These are phyloP conservation scores for Stenodera caucasica DNA, from an alignment of 2,888 invertebrate species.

Conservation along the genomic window DNA sequence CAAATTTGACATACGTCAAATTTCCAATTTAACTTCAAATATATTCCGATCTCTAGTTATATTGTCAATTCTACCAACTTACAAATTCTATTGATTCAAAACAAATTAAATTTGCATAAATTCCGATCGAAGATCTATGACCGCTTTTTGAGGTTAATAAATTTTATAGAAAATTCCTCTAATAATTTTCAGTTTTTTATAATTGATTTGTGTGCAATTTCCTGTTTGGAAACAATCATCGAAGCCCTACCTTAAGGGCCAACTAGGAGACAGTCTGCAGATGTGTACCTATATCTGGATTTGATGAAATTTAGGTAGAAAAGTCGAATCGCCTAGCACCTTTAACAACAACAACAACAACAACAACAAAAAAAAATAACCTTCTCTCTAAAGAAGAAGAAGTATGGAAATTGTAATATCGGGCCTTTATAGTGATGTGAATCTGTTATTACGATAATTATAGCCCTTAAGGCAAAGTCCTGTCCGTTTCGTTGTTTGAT, in stretches of 20 bases:
- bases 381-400: conserved; percentile 37
- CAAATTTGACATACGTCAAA: too few relatives aligned
- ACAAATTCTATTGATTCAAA: too few relatives aligned
- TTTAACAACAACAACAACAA: neutral
- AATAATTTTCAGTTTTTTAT: too few relatives aligned
- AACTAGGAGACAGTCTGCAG: neutral
- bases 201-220: neutral
- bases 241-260: neutral
- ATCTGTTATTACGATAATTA: conserved; percentile 56
- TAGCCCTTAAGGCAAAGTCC: conserved; percentile 48
- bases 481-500: conserved; percentile 47
- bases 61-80: too few relatives aligned
- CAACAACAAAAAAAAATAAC: conserved; percentile 14
- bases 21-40: too few relatives aligned
- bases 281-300: neutral
- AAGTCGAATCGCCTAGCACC: neutral
- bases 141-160: neutral
- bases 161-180: neutral
- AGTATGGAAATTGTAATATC: conserved; percentile 50
- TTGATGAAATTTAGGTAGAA: neutral
- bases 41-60: too few relatives aligned
- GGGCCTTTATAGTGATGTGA: conserved; percentile 49
- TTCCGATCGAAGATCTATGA: too few relatives aligned
- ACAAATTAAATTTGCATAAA: too few relatives aligned
- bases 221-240: neutral